phyloP scores from a whole-genome alignment of 2,888 invertebrate genomes.

The Hypena proboscidalis region DNA sequence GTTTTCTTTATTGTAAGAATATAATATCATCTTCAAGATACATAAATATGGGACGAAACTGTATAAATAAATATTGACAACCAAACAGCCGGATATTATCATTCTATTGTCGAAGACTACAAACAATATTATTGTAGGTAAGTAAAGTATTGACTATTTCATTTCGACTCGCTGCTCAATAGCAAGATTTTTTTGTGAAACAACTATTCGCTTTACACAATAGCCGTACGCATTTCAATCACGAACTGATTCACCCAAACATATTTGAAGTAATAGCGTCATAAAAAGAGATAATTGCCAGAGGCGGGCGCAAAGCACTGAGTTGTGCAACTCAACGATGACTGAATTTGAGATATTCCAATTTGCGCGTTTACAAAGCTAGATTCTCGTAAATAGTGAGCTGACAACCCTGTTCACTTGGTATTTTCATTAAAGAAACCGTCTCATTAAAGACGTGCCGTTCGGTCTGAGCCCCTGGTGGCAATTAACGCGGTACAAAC shows the following conservation, averaged over 20 bases:
- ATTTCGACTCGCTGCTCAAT: slow-evolving; percentile 17
- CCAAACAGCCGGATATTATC: slow-evolving; percentile 12
- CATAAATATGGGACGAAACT: slow-evolving; percentile 22
- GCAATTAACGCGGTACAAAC: slow-evolving; percentile 76
- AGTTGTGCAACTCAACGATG: slow-evolving; percentile 16
- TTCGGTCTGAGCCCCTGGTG: slow-evolving; percentile 63
- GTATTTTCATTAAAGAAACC: slow-evolving; percentile 81
- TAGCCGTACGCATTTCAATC: neutral
- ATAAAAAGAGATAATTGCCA: slow-evolving; percentile 21
- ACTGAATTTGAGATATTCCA: slow-evolving; percentile 35
- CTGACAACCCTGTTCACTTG: slow-evolving; percentile 61
- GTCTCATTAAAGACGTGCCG: slow-evolving; percentile 79
- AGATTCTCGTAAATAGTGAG: slow-evolving; percentile 39
- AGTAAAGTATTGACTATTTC: slow-evolving; percentile 15
- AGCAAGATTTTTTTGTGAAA: slow-evolving; percentile 13
- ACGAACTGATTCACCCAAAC: neutral
- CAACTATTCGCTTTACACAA: neutral
- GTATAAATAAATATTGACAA: slow-evolving; percentile 27
- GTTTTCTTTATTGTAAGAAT: slow-evolving; percentile 13
- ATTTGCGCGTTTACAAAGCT: slow-evolving; percentile 40
- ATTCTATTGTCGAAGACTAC: slow-evolving; percentile 14
- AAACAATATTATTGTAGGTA: slow-evolving; percentile 20
- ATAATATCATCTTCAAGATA: slow-evolving; percentile 18
- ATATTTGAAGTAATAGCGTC: slow-evolving; percentile 8
- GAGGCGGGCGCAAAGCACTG: slow-evolving; percentile 13